Base-by-base conservation (phyloP, 2,888 invertebrate genomes). In the Erebia epiphron region DNA sequence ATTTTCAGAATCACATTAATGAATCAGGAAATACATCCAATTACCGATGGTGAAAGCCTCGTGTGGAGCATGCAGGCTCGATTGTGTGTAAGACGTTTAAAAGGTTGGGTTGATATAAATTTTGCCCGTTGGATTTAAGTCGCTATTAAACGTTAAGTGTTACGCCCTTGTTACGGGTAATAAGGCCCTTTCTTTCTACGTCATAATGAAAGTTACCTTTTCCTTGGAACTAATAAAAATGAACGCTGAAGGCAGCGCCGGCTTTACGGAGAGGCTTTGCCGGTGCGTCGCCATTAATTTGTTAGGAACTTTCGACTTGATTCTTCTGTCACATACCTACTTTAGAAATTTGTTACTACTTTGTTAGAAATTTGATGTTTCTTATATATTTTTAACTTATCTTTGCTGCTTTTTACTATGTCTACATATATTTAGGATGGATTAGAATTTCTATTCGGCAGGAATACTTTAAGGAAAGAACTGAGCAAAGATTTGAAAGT, bases 201-300 rank as follows among this genome's bases (percentile, higher is more conserved):
- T 81, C 79, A 80, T 82, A 79, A 81, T 79, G 78, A 79, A 80
- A 80, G 77, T 79, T 76, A 71, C 75, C 75, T 75, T 67, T 67
- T 76, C 74, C 68, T 65, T 35, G 64, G 67, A 75, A 73, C 76
- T 80, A 82, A 82, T 82, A 82, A 83, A 82, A 82, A 81, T 77
- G 78, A 80, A 81, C 76, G 80, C 77, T 79, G 76, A 78, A 79
- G 76, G 77, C 75, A 75, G 70, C 67, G 70, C 73, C 71, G 69
- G 75, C 76, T 78, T 78, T 79, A 75, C 70, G 76, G 69, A 70
- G 67, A 60, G 75, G 75, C 74, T 76, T 73, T 74, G 67, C 72
- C 76, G 70, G 73, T 78, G 73, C 68, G 75, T 77, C 72, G 76
- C 71, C 78, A 74, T 76, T 80, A 80, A 80, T 80, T 80, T 79